A percentile compares a stretch with the other conserved stretches of the same genome.
Evolutionary conservation across 2,797 vertebrate genomes (phyloP).

Genomic region (Cirrhinus mrigala): DNA sequence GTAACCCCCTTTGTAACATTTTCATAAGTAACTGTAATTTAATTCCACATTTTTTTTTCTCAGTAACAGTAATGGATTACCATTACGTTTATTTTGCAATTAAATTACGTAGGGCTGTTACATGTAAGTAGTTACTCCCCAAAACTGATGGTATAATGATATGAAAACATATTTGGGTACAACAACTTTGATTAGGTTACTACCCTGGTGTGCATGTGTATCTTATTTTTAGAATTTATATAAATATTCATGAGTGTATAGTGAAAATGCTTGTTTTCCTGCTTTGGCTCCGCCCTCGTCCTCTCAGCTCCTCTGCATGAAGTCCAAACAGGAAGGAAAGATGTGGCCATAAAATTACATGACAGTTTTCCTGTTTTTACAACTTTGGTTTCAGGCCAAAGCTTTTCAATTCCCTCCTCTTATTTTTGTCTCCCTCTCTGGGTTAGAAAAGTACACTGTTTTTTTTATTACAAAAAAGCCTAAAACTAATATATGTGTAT

Average conservation of each 20-base stretch:
- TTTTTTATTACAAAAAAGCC: not conserved
- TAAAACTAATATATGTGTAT: too few relatives aligned
- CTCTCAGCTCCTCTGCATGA: constrained; percentile 59
- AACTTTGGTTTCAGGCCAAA: constrained; percentile 63
- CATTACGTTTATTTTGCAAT: too few relatives aligned
- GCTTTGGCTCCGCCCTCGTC: constrained; percentile 7
- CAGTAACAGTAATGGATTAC: too few relatives aligned
- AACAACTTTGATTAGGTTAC: not conserved
- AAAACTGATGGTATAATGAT: not conserved
- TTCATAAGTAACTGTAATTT: too few relatives aligned
- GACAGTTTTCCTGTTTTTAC: constrained; percentile 56
- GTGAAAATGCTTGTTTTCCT: constrained; percentile 33
- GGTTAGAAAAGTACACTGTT: not conserved
- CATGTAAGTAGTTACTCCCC: too few relatives aligned
- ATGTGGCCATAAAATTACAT: constrained; percentile 63
- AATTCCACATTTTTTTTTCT: too few relatives aligned
- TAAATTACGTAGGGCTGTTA: too few relatives aligned
- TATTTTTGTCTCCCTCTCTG: not conserved
- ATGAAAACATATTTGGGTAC: not conserved
- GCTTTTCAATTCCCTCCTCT: not conserved
- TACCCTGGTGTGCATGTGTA: not conserved
- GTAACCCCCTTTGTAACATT: too few relatives aligned
- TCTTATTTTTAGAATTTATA: constrained; percentile 3
- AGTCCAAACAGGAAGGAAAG: constrained; percentile 57
- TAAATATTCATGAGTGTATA: not conserved